Conservation (phyloP, 2,797 vertebrate species). For the Pristis pectinata region DNA sequence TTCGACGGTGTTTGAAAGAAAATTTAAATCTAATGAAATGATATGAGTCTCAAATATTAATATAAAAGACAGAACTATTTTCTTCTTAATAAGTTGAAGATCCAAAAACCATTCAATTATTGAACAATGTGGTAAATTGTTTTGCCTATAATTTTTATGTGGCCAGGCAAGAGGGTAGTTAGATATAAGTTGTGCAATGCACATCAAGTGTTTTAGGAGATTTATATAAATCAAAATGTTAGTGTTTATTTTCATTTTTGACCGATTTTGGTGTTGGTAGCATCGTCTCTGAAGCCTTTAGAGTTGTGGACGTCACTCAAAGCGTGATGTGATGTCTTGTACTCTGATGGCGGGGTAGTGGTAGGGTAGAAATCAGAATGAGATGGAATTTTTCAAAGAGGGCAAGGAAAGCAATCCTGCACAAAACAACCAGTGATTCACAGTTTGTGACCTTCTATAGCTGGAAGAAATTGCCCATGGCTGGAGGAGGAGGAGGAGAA, state of each 20-base stretch:
- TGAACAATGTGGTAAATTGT: not conserved
- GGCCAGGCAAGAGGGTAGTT: not conserved
- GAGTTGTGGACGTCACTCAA: too few relatives aligned
- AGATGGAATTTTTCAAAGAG: not conserved
- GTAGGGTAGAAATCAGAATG: not conserved
- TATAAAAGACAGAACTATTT: not conserved
- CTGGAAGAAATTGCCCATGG: too few relatives aligned
- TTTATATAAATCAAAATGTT: not conserved
- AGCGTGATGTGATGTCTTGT: too few relatives aligned
- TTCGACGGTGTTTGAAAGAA: not conserved
- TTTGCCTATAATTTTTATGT: not conserved
- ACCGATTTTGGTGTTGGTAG: too few relatives aligned
- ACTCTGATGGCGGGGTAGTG: not conserved
- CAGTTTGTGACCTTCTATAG: too few relatives aligned
- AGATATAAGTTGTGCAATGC: not conserved
- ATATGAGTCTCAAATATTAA: not conserved
- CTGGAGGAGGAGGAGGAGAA: too few relatives aligned
- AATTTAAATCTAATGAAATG: not conserved
- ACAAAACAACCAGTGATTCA: too few relatives aligned
- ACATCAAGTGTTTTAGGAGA: not conserved
- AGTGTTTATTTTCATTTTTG: not conserved
- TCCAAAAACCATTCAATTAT: not conserved
- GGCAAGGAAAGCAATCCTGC: too few relatives aligned
- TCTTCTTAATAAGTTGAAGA: not conserved
- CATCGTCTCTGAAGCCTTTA: too few relatives aligned